phyloP scores from a whole-genome alignment of 2,113 vertebrate genomes.

The Dicrurus megarhynchus region DNA sequence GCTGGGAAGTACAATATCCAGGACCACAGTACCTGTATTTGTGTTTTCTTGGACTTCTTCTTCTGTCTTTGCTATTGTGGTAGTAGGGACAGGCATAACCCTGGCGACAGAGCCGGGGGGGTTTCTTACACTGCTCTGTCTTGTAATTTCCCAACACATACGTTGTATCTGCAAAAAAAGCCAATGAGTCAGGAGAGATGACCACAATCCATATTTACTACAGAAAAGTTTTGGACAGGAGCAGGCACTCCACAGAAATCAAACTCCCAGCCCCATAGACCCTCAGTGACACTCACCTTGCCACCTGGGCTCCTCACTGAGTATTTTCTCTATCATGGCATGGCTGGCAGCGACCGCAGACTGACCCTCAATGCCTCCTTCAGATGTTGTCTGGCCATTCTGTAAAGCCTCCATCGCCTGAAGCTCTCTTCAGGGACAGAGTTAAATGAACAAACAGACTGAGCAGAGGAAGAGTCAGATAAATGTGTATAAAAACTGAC shows the following conservation, averaged over 20 bases:
- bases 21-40: constrained; percentile 88
- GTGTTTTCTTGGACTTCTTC: constrained; percentile 94
- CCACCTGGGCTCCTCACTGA: constrained; percentile 95
- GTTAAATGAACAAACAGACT: not conserved
- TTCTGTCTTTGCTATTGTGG: constrained; percentile 97
- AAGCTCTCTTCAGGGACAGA: constrained; percentile 82
- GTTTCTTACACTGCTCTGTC: constrained; percentile 97
- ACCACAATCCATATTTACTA: not conserved
- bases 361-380: constrained; percentile 88
- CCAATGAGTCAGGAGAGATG: not conserved
- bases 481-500: not conserved
- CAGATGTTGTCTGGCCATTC: constrained; percentile 82
- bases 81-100: constrained; percentile 98
- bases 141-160: constrained; percentile 98
- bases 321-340: constrained; percentile 95
- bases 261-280: not conserved
- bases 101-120: constrained; percentile 94
- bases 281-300: constrained; percentile 78
- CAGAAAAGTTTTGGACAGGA: not conserved
- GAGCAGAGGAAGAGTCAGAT: not conserved
- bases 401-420: constrained; percentile 93
- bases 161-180: constrained; percentile 80
- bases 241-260: not conserved
- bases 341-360: constrained; percentile 93
- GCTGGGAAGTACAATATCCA: not conserved